phyloP scores from a whole-genome alignment of 2,113 vertebrate genomes.

The Elachura formosa region DNA sequence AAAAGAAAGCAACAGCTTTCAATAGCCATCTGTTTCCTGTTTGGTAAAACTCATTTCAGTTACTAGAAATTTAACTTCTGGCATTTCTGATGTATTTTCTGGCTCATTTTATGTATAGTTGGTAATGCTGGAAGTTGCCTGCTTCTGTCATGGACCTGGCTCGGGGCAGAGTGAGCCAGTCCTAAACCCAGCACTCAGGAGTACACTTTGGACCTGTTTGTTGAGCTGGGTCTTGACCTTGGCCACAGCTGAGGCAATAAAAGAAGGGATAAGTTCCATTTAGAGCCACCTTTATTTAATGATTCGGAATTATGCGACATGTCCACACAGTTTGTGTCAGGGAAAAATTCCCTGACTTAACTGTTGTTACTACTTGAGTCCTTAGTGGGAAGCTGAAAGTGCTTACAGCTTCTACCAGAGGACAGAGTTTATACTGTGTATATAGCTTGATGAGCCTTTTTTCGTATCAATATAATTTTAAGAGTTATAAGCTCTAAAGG shows the following conservation, averaged over 20 bases:
- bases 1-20: neutral
- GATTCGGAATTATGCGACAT: neutral
- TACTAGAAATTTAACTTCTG: neutral
- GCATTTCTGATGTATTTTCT: neutral
- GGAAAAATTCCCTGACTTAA: neutral
- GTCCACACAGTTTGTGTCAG: neutral
- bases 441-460: neutral
- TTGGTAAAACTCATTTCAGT: neutral
- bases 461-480: neutral
- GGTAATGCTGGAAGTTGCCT: neutral
- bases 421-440: neutral
- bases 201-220: neutral
- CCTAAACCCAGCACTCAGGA: neutral
- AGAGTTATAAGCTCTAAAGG: neutral
- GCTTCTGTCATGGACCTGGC: neutral
- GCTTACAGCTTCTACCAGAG: neutral
- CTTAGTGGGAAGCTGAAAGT: neutral
- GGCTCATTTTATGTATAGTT: neutral
- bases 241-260: neutral
- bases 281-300: neutral
- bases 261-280: neutral
- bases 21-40: neutral
- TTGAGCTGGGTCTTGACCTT: neutral
- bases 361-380: neutral
- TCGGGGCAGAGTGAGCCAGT: neutral